A percentile compares a stretch with the other conserved stretches of the same genome.
These are phyloP conservation scores for Pipistrellus kuhlii DNA, from an alignment of 2,797 vertebrate genomes.

Conservation along the genomic window DNA sequence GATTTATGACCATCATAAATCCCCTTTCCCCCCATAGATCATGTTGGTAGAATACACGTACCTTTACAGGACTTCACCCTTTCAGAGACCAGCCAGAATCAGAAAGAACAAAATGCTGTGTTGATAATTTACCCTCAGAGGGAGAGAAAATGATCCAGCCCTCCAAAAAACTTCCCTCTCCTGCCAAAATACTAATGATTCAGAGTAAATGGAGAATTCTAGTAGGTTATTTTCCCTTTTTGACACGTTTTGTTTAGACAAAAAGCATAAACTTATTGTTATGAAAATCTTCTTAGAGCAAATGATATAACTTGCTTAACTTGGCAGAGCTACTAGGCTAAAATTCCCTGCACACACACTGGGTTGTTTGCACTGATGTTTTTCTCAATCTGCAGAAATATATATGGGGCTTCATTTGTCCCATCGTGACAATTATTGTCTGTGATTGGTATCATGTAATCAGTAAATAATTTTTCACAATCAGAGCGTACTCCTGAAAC, in stretches of 20 bases:
- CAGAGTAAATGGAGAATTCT: not conserved
- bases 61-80: conserved; percentile 55
- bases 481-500: not conserved
- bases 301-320: conserved; percentile 31
- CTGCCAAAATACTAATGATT: conserved; percentile 39
- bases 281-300: conserved; percentile 50
- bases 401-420: not conserved
- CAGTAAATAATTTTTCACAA: conserved; percentile 54
- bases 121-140: not conserved
- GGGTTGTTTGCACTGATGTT: not conserved
- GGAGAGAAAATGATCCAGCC: not conserved
- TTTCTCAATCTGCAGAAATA: not conserved
- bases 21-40: conserved; percentile 42
- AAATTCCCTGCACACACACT: not conserved
- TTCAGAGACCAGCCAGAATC: conserved; percentile 33
- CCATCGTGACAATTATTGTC: not conserved
- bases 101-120: not conserved
- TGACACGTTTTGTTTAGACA: not conserved
- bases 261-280: conserved; percentile 10
- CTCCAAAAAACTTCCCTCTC: not conserved
- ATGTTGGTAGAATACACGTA: conserved; percentile 45
- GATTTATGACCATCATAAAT: conserved; percentile 78
- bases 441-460: not conserved
- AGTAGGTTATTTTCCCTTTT: conserved; percentile 39
- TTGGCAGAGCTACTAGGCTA: not conserved